Base-by-base conservation (phyloP, 2,888 invertebrate species). In the Eupithecia centaureata region DNA sequence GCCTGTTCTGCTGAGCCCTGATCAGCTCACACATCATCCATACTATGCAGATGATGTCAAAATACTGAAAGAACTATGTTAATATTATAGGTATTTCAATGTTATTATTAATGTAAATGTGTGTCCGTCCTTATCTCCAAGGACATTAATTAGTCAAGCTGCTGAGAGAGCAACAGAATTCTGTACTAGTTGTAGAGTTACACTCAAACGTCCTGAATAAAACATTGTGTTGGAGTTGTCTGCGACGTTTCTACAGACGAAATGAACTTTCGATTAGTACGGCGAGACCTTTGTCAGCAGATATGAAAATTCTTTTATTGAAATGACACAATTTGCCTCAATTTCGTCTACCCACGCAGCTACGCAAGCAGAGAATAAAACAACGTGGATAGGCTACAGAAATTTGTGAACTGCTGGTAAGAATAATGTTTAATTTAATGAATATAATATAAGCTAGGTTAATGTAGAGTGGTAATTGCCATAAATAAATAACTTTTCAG, bases 111-210 rank as follows among this genome's bases (percentile, higher is more conserved):
- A 25, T 22, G 1, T 22, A 4, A n/a, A n/a, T 18, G 7, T 22
- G n/a, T n/a, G n/a, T 25, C 3, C 63, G 18, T 38, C 63, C 25
- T 54, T 63, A 63, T 32, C 33, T 54, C 10, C 22, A 63, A 56
- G 47, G 63, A 67, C 51, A 56, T 47, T 60, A 54, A 47, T 60
- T 63, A 60, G 33, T 12, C 22, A 66, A 47, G 56, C 33, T 56
- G 5, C 27, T 22, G 57, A 57, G 61, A 33, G 33, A 28, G 7
- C 56, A 18, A 58, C 62, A 51, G 35, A 52, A 51, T 52, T 63
- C 59, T 51, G 35, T 56, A 65, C 58, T 61, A 62, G 27, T 35
- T 38, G n/a, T 18, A 22, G 32, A 52, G 57, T 67, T 67, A 52
- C 58, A 58, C 35, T 61, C 33, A 25, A 62, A 30, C 27, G 12